Evolutionary conservation across 1,140 invertebrate species (phyloP).

Genomic region (Archegozetes longisetosus): DNA sequence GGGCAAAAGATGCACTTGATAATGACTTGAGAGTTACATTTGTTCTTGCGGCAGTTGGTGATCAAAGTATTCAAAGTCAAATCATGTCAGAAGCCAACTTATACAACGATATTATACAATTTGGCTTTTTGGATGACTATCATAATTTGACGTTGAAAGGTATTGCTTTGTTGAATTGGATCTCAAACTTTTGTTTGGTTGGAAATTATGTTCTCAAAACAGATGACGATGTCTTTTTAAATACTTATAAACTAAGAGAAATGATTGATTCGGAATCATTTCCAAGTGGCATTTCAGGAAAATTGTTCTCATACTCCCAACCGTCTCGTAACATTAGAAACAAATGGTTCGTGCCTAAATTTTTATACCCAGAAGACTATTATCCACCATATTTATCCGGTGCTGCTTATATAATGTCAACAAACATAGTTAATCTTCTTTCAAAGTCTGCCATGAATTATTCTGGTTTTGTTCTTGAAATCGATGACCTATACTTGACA

Average conservation of each 20-base stretch:
- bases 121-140: constrained; percentile 26
- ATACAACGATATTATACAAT: constrained; percentile 22
- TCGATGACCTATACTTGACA: constrained; percentile 5
- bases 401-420: not conserved
- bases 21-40: constrained; percentile 7
- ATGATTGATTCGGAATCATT: constrained; percentile 4
- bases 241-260: constrained; percentile 32
- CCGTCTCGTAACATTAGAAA: constrained; percentile 57
- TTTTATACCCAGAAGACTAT: constrained; percentile 39
- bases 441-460: not conserved
- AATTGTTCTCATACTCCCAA: constrained; percentile 61
- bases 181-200: constrained; percentile 42
- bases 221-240: constrained; percentile 69
- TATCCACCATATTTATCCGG: not conserved
- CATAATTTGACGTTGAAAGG: constrained; percentile 27
- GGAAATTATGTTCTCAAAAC: constrained; percentile 57
- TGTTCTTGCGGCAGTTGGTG: constrained; percentile 16
- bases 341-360: constrained; percentile 61
- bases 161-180: constrained; percentile 29
- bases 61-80: constrained; percentile 5
- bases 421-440: not conserved
- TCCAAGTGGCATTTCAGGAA: constrained; percentile 46
- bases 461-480: not conserved
- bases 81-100: constrained; percentile 18
- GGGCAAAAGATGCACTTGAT: not conserved